Conservation (phyloP, 2,113 vertebrate genomes). For the Xiphophorus couchianus region DNA sequence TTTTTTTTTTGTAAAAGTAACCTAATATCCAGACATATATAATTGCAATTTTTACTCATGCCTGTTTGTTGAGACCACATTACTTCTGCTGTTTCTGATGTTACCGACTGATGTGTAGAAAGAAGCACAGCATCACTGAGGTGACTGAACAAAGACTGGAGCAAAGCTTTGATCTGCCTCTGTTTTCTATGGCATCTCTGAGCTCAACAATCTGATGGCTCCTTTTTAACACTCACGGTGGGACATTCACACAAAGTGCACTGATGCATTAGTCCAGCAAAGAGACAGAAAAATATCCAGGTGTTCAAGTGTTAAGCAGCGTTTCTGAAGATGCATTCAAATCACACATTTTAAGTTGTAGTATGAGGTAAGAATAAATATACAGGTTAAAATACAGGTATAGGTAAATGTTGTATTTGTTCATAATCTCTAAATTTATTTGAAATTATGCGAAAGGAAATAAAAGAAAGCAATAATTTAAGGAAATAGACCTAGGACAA, state of each 20-base stretch:
- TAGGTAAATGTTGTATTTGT: not conserved
- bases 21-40: constrained; percentile 1
- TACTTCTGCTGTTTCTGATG: not conserved
- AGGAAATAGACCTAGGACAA: too few species aligned
- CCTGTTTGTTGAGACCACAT: constrained; percentile 1
- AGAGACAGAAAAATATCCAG: not conserved
- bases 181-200: constrained; percentile 23
- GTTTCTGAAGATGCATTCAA: constrained; percentile 42
- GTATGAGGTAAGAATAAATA: not conserved
- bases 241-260: constrained; percentile 53
- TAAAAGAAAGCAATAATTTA: not conserved
- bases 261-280: constrained; percentile 51
- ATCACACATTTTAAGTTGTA: constrained; percentile 45
- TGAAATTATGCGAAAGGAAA: not conserved
- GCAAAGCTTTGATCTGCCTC: constrained; percentile 55
- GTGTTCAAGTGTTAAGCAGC: constrained; percentile 62
- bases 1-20: not conserved
- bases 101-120: constrained; percentile 7
- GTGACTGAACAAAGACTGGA: constrained; percentile 36
- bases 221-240: constrained; percentile 38
- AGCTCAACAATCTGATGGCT: constrained; percentile 22
- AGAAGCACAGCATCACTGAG: constrained; percentile 11
- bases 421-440: not conserved
- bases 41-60: not conserved
- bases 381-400: too few species aligned